Evolutionary conservation across 2,113 vertebrate genomes (phyloP).

Genomic region (Rallus limicola): DNA sequence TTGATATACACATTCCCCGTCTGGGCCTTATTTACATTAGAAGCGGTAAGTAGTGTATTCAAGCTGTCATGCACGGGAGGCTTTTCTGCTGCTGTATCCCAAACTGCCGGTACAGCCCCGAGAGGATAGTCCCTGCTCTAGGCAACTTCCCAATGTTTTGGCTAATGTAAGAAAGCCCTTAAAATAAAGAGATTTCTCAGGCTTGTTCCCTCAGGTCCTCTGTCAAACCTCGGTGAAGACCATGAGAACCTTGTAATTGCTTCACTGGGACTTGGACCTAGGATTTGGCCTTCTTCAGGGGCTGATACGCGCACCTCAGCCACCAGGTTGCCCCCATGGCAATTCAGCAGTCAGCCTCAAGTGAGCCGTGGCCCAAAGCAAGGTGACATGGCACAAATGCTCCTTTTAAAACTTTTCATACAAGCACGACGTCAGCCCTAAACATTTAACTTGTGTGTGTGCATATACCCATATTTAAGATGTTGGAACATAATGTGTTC

Average conservation of each 20-base stretch:
- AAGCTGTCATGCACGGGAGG: background rate
- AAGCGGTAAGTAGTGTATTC: background rate
- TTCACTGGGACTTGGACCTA: background rate
- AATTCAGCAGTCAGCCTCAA: background rate
- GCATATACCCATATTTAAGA: background rate
- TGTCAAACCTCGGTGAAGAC: background rate
- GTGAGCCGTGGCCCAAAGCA: accelerated
- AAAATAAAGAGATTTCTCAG: background rate
- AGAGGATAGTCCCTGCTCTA: background rate
- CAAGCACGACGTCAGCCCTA: background rate
- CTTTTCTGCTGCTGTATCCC: background rate
- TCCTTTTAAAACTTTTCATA: background rate
- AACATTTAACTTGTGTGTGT: background rate
- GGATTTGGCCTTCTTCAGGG: background rate
- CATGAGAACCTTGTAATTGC: background rate
- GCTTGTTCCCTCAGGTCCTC: background rate
- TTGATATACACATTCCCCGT: background rate
- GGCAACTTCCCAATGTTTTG: accelerated
- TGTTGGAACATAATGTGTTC: background rate
- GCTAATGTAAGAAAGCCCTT: background rate
- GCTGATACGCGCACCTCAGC: accelerated
- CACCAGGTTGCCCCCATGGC: background rate
- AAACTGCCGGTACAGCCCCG: background rate
- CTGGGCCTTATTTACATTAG: background rate
- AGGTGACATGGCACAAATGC: background rate